Evolutionary conservation across 2,797 vertebrate species (phyloP), one percentile per base, ranked within the genome.

Genomic region (Danio aesculapii): DNA sequence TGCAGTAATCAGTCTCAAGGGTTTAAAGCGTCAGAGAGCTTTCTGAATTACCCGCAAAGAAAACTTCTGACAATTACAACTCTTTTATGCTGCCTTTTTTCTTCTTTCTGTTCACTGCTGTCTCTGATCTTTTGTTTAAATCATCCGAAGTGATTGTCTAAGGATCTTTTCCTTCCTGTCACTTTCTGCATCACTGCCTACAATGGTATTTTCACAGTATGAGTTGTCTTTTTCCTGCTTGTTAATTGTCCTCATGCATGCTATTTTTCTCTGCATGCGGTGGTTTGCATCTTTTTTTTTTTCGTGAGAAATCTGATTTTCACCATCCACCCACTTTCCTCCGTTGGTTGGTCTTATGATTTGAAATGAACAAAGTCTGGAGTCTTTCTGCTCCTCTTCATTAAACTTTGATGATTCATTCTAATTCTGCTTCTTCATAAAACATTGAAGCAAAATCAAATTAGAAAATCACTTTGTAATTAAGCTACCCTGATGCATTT

Each of bases 11-110:
- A 19, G 3, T 17, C 43, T 47, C n/a, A 17, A 17, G 44, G 43
- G n/a, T 55, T 70, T 55, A 43, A 58, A 46, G 53, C 53, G 6
- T 58, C 43, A 47, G 55, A 55, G 17, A 16, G 55, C 10, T 58
- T 58, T 73, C 13, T 73, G 12, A 73, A 58, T 58, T 59, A 10
- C 12, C 55, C 43, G 44, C 21, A 72, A 46, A 6, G 7, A 72
- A 19, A 11, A 58, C 13, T 57, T 43, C 46, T 21, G 68, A 71
- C 50, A 55, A 43, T n/a, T 16, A 8, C 8, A 63, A n/a, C 19
- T n/a, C 16, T 62, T 62, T 62, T 8, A 43, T 16, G 14, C 10
- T 46, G 63, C 10, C 50, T 59, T 73, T 47, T n/a, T 59, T 59
- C 17, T 49, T 10, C 8, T 59, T 74, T 74, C 19, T 4, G 6